A percentile compares a stretch with the other conserved stretches of the same genome.
Evolutionary conservation across 1,140 invertebrate genomes (phyloP).

Genomic region (Drosophila orena): DNA sequence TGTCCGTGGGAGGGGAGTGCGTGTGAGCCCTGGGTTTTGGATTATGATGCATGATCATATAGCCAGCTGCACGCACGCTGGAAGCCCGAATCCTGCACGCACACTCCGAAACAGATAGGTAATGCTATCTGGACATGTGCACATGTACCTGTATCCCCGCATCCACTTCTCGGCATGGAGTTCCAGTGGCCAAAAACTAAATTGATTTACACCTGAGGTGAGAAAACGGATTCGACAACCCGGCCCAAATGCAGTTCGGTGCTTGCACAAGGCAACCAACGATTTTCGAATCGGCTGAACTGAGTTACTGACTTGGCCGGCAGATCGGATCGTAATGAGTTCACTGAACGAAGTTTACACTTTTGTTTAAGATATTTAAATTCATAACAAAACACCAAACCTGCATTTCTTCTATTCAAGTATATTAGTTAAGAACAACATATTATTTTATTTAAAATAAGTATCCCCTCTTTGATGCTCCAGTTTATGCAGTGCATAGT

Average conservation of each 20-base stretch:
- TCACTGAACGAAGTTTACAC: background rate
- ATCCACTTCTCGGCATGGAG: background rate
- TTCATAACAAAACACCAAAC: no score
- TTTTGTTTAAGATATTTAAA: background rate
- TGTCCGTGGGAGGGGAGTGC: slow-evolving; percentile 16
- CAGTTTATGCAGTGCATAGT: background rate
- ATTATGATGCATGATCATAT: slow-evolving; percentile 83
- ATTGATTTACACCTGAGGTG: slow-evolving; percentile 76
- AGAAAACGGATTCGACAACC: slow-evolving; percentile 25
- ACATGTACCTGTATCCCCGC: slow-evolving; percentile 20
- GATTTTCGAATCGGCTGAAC: background rate
- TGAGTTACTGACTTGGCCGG: background rate
- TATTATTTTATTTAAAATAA: no score
- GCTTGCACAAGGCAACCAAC: slow-evolving; percentile 32
- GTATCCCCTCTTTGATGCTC: no score
- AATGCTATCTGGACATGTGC: slow-evolving; percentile 48
- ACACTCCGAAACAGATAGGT: slow-evolving; percentile 28
- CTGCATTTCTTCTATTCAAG: no score
- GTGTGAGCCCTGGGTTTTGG: slow-evolving; percentile 62
- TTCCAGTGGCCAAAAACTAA: slow-evolving; percentile 48
- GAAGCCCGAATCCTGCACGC: slow-evolving; percentile 34
- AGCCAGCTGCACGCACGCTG: slow-evolving; percentile 67
- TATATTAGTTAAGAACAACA: no score
- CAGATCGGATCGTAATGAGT: background rate
- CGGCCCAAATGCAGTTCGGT: slow-evolving; percentile 52